These are phyloP conservation scores for Fragum whitleyi DNA, from an alignment of 2,888 invertebrate species.

Conservation along the genomic window DNA sequence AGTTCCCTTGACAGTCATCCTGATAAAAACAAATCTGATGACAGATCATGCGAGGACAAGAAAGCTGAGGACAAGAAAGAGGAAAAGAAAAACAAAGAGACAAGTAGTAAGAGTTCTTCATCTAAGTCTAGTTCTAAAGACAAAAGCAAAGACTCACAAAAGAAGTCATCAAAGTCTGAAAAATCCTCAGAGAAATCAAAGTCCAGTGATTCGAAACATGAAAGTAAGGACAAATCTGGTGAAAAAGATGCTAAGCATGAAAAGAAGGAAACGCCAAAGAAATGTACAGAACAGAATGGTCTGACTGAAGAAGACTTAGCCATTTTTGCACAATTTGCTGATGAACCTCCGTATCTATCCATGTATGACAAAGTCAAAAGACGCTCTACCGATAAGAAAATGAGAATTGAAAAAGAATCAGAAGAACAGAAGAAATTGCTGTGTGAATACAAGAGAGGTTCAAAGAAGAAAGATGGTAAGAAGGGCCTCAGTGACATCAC, in stretches of 20 bases:
- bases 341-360: constrained; percentile 96
- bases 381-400: constrained; percentile 77
- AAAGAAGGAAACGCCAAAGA: constrained; percentile 45
- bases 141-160: constrained; percentile 53
- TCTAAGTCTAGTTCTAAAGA: constrained; percentile 59
- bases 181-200: constrained; percentile 48
- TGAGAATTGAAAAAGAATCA: constrained; percentile 84
- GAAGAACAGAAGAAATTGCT: constrained; percentile 70
- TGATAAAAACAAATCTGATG: constrained; percentile 63
- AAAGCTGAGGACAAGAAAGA: constrained; percentile 47
- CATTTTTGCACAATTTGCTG: constrained; percentile 83
- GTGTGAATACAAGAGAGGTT: constrained; percentile 68
- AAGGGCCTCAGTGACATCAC: constrained; percentile 72
- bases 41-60: constrained; percentile 57
- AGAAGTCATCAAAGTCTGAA: constrained; percentile 55
- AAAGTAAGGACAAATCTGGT: constrained; percentile 49
- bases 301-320: constrained; percentile 70
- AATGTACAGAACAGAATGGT: constrained; percentile 45
- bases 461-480: constrained; percentile 73
- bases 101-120: constrained; percentile 32
- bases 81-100: constrained; percentile 46
- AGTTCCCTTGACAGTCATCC: constrained; percentile 55
- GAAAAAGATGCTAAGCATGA: constrained; percentile 34
- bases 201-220: constrained; percentile 37
- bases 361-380: constrained; percentile 95